Conservation (phyloP, 2,797 vertebrate species). For the Megalops cyprinoides region DNA sequence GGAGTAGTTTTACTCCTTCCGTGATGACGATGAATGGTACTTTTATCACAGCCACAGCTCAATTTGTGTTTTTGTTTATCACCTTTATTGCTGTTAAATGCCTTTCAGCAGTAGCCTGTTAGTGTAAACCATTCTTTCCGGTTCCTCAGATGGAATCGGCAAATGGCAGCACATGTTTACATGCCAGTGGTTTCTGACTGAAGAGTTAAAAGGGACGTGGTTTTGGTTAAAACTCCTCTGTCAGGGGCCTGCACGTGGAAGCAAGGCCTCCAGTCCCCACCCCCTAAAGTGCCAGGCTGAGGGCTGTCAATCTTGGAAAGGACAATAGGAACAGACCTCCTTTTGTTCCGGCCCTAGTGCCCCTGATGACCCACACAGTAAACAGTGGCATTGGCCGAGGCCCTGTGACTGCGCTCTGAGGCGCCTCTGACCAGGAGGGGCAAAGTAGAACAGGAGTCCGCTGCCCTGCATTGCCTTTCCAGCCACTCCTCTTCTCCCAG, state of each 20-base stretch:
- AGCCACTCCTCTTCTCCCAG: conserved; percentile 40
- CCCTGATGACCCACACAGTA: conserved; percentile 88
- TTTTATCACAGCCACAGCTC: conserved; percentile 57
- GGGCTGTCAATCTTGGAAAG: conserved; percentile 76
- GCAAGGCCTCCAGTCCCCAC: conserved; percentile 50
- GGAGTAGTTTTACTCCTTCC: conserved; percentile 59
- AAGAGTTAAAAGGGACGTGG: conserved; percentile 65
- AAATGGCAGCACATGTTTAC: conserved; percentile 77
- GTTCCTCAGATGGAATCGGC: conserved; percentile 69
- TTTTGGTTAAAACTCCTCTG: conserved; percentile 55
- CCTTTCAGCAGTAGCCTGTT: conserved; percentile 69
- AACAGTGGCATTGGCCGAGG: conserved; percentile 83
- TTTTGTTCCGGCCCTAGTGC: conserved; percentile 91
- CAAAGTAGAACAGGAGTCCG: conserved; percentile 70
- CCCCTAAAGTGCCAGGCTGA: conserved; percentile 63
- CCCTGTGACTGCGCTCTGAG: conserved; percentile 82
- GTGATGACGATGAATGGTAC: conserved; percentile 58
- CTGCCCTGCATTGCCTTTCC: conserved; percentile 41
- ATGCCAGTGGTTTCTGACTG: conserved; percentile 66
- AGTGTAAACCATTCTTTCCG: conserved; percentile 74
- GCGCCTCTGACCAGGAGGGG: conserved; percentile 82
- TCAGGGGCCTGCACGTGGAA: conserved; percentile 54
- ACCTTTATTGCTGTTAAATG: conserved; percentile 65
- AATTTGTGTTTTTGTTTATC: conserved; percentile 62
- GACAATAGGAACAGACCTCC: conserved; percentile 91